Evolutionary conservation across 2,888 invertebrate genomes (phyloP).

Genomic region (Troides oblongomaculatus): DNA sequence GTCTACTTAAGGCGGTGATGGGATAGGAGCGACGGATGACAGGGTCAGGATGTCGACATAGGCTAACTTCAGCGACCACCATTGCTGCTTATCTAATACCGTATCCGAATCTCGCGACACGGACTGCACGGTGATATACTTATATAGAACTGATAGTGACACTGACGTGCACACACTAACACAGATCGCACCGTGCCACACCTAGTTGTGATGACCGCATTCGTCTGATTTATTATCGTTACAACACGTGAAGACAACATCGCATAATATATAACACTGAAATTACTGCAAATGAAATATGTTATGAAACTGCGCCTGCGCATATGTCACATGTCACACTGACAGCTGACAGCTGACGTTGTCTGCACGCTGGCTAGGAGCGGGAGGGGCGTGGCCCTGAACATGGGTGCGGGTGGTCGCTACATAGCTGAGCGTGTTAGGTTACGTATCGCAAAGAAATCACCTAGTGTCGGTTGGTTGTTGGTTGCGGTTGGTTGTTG

Average conservation of each 20-base stretch:
- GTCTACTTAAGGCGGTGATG: constrained; percentile 42
- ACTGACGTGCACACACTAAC: constrained; percentile 52
- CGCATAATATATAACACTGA: constrained; percentile 32
- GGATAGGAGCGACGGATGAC: constrained; percentile 34
- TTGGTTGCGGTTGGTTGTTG: constrained; percentile 51
- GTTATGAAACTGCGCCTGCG: background rate
- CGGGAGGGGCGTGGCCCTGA: constrained; percentile 51
- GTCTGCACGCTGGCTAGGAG: constrained; percentile 45
- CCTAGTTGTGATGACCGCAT: constrained; percentile 76
- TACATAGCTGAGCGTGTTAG: constrained; percentile 43
- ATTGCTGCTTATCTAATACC: constrained; percentile 9
- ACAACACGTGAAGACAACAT: constrained; percentile 62
- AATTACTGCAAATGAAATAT: background rate
- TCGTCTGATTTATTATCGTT: constrained; percentile 45
- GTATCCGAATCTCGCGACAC: constrained; percentile 23
- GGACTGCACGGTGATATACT: constrained; percentile 14
- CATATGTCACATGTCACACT: constrained; percentile 35
- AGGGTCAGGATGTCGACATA: constrained; percentile 52
- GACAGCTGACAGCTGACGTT: constrained; percentile 39
- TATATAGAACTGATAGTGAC: constrained; percentile 40
- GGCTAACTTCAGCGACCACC: constrained; percentile 72
- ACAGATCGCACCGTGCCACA: constrained; percentile 69
- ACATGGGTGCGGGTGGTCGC: constrained; percentile 73
- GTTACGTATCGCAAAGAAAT: constrained; percentile 78
- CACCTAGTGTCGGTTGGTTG: constrained; percentile 77